Percentiles rank a stretch among this genome's conserved stretches.
phyloP scores from a whole-genome alignment of 2,797 vertebrate genomes.

The Euthynnus affinis region DNA sequence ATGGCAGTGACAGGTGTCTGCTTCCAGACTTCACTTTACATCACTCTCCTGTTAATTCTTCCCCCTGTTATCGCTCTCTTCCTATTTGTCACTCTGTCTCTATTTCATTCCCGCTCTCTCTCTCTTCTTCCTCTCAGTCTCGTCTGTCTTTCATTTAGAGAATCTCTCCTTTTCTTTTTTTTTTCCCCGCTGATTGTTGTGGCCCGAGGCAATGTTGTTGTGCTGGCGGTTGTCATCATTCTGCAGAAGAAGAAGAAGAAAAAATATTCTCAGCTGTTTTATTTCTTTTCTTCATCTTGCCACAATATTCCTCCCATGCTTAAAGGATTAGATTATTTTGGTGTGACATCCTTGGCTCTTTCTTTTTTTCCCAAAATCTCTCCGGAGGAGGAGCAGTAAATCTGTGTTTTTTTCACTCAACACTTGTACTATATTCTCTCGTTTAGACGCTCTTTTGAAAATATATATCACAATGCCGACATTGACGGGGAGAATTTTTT shows the following conservation, averaged over 20 bases:
- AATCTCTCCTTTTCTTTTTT: constrained; percentile 2
- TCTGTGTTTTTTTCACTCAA: constrained; percentile 50
- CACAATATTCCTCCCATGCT: constrained; percentile 64
- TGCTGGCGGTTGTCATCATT: constrained; percentile 63
- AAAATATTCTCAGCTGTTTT: constrained; percentile 64
- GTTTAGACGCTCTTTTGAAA: constrained; percentile 59
- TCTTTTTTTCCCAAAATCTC: constrained; percentile 47
- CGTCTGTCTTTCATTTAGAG: constrained; percentile 67
- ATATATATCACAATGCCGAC: constrained; percentile 52
- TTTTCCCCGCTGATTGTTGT: constrained; percentile 56
- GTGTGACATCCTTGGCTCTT: constrained; percentile 63
- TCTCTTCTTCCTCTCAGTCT: constrained; percentile 43
- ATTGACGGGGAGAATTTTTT: constrained; percentile 44
- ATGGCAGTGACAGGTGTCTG: constrained; percentile 79
- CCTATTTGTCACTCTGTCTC: constrained; percentile 60
- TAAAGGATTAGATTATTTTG: constrained; percentile 76
- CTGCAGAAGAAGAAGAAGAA: constrained; percentile 25
- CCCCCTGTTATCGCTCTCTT: constrained; percentile 56
- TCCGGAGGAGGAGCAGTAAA: constrained; percentile 63
- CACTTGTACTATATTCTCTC: constrained; percentile 51
- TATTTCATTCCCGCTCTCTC: constrained; percentile 46
- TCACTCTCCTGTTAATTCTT: constrained; percentile 72
- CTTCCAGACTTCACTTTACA: constrained; percentile 79
- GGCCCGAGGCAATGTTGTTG: constrained; percentile 71
- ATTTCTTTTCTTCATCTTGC: constrained; percentile 63